phyloP scores from a whole-genome alignment of 2,888 invertebrate genomes.

The Seira sanloemensis region DNA sequence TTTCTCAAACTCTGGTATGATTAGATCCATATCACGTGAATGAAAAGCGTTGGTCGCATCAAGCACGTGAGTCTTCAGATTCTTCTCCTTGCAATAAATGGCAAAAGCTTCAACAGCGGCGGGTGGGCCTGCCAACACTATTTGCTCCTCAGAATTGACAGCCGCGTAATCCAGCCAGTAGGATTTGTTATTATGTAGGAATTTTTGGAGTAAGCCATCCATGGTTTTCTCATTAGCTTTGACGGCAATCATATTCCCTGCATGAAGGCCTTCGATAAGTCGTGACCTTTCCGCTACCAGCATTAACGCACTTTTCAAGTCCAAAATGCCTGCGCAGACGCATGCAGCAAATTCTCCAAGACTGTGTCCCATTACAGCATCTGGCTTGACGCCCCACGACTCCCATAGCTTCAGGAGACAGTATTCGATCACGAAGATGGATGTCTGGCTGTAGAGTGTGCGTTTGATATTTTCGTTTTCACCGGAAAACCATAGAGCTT shows the following conservation, averaged over 20 bases:
- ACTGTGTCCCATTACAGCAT: conserved; percentile 58
- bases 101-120: conserved; percentile 35
- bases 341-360: conserved; percentile 65
- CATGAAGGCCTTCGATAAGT: conserved; percentile 45
- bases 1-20: conserved; percentile 42
- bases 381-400: conserved; percentile 46
- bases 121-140: conserved; percentile 47
- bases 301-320: conserved; percentile 55
- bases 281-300: conserved; percentile 61
- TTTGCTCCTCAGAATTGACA: conserved; percentile 63
- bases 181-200: conserved; percentile 24
- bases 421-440: conserved; percentile 53
- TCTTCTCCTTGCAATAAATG: conserved; percentile 19
- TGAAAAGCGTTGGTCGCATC: conserved; percentile 62
- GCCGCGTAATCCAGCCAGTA: conserved; percentile 64
- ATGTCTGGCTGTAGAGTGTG: conserved; percentile 44
- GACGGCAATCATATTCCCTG: conserved; percentile 61
- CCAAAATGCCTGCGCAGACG: conserved; percentile 48
- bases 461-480: conserved; percentile 11
- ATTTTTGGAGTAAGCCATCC: conserved; percentile 10
- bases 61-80: conserved; percentile 46
- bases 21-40: conserved; percentile 58
- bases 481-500: conserved; percentile 21
- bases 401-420: conserved; percentile 54
- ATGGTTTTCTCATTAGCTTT: conserved; percentile 46